Evolutionary conservation across 2,797 vertebrate species (phyloP), one percentile per base, ranked within the genome.

Genomic region (Petrocephalus schoutedeni): DNA sequence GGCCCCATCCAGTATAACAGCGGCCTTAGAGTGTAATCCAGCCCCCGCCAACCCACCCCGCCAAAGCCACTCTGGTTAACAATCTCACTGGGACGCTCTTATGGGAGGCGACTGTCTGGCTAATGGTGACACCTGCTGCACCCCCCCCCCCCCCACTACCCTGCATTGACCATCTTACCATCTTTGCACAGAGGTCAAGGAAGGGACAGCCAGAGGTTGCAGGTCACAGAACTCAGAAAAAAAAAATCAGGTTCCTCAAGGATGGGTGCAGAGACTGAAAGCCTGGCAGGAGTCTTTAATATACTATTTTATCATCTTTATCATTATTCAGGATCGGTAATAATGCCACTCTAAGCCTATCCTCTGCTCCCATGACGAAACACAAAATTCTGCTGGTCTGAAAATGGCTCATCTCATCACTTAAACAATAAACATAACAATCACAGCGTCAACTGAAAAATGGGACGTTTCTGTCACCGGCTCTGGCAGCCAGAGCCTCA

Each of bases 151-250:
- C 95, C 93, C 90, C 64, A 58, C 91, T 92, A 93, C 92, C 91
- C 90, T 93, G 92, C 96, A 96, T 95, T 93, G 91, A 89, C 91
- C 92, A 95, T 93, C 95, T 96, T 95, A 89, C 91, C 92, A 95
- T 93, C 95, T 96, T 95, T 97, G 97, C 96, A 95, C 96, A 94
- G 92, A 94, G 95, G 95, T 96, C 95, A 96, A 97, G 93, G 94
- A 92, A 93, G 95, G 96, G 95, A 96, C 96, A 94, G 71, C 94
- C 91, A 92, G 2, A 93, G 96, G 96, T 97, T 96, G 96, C 91
- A 96, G 41, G 41, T 80, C 74, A 80, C 7, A 45, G 74, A 80
- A 77, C 71, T 77, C 14, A 41, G 41, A 77, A 41, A n/a, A 97
- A 97, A 41, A 14, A 36, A 97, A 97, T 97, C 97, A 94, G 91